These are phyloP conservation scores for Callionymus lyra DNA, from an alignment of 2,113 vertebrate genomes.

Conservation along the genomic window DNA sequence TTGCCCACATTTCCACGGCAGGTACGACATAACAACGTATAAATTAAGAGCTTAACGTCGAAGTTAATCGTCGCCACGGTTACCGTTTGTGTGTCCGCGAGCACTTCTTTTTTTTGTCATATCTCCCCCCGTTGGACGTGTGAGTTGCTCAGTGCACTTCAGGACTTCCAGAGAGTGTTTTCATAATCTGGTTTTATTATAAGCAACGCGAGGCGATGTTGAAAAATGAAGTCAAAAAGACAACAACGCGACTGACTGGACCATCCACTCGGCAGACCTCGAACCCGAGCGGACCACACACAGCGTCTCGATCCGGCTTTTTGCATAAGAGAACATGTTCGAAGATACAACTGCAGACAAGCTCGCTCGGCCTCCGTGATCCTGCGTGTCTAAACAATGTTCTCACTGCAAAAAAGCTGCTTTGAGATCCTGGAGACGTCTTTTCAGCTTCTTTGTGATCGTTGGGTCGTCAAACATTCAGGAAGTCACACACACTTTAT, in stretches of 20 bases:
- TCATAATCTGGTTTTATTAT: constrained; percentile 71
- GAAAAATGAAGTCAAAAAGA: constrained; percentile 64
- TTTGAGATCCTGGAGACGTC: constrained; percentile 26
- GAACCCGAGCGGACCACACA: constrained; percentile 62
- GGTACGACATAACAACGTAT: too few relatives aligned
- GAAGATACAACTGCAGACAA: constrained; percentile 55
- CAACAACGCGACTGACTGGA: constrained; percentile 44
- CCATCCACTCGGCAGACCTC: constrained; percentile 31
- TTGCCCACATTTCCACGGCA: too few relatives aligned
- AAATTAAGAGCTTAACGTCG: constrained; percentile 18
- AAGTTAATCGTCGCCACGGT: constrained; percentile 33
- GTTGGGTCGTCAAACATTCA: too few relatives aligned
- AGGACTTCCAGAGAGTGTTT: constrained; percentile 63
- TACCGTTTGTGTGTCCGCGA: constrained; percentile 44
- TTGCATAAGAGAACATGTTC: constrained; percentile 56
- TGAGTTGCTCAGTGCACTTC: constrained; percentile 59
- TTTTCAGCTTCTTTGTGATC: constrained; percentile 23
- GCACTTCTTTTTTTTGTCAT: constrained; percentile 55
- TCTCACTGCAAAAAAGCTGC: constrained; percentile 31
- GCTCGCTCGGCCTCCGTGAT: constrained; percentile 27
- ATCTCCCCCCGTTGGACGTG: constrained; percentile 67
- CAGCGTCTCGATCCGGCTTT: constrained; percentile 38
- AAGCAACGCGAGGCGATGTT: constrained; percentile 61
- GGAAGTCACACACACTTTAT: too few relatives aligned
- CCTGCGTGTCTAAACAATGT: constrained; percentile 49